Conservation (phyloP, 2,888 invertebrate species). For the Selenia dentaria region DNA sequence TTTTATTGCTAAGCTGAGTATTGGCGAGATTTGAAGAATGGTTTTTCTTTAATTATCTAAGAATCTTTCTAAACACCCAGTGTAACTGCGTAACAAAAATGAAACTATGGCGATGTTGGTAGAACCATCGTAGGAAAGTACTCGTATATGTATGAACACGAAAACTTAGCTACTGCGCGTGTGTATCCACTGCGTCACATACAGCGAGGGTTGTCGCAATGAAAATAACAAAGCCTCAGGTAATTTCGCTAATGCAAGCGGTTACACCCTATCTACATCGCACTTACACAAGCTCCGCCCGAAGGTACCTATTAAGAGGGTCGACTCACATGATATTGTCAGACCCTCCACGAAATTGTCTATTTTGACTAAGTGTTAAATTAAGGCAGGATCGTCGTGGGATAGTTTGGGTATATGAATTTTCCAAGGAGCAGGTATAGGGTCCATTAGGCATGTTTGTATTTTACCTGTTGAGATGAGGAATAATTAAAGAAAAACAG, state of each 20-base stretch:
- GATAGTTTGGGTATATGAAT: constrained; percentile 43
- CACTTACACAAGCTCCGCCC: constrained; percentile 66
- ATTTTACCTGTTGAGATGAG: constrained; percentile 19
- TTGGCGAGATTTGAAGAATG: no score
- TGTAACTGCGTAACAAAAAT: no score
- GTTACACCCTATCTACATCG: constrained; percentile 79
- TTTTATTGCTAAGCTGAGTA: no score
- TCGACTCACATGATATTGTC: constrained; percentile 64
- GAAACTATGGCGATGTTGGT: no score
- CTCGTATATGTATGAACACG: neutral
- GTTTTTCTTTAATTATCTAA: neutral
- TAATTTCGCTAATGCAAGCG: constrained; percentile 84
- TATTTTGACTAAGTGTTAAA: constrained; percentile 73
- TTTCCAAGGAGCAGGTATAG: constrained; percentile 37
- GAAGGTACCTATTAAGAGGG: constrained; percentile 78
- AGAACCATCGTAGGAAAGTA: no score
- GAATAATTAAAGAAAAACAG: constrained; percentile 1
- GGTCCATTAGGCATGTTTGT: constrained; percentile 14
- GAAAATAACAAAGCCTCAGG: constrained; percentile 81
- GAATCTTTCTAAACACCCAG: neutral
- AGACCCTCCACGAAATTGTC: constrained; percentile 63
- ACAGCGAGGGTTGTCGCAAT: constrained; percentile 67
- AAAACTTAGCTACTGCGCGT: constrained; percentile 5
- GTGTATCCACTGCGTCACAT: constrained; percentile 1
- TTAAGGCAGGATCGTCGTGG: constrained; percentile 49